Percentiles rank a stretch among this genome's conserved stretches.
Conservation (phyloP, 2,888 invertebrate species). For the Drosophila tripunctata region DNA sequence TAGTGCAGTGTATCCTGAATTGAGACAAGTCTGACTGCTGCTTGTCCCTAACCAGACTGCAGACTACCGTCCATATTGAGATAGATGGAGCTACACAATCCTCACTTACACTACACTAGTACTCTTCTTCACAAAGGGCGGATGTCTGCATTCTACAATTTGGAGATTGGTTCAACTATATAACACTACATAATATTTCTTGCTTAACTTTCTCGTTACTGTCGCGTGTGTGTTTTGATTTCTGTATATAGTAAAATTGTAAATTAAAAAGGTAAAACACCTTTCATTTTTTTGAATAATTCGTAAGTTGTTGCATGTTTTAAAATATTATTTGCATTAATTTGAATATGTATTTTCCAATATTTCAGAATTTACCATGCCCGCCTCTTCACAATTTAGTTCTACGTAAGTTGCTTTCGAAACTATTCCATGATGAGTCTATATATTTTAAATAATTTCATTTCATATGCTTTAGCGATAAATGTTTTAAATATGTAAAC, state of each 20-base stretch:
- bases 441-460: not conserved
- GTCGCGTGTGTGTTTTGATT: not conserved
- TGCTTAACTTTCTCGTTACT: not conserved
- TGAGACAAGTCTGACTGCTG: too few species aligned
- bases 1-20: too few species aligned
- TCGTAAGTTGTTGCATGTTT: not conserved
- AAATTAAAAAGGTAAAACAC: too few species aligned
- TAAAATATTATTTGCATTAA: not conserved
- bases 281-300: not conserved
- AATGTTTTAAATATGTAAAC: constrained; percentile 23
- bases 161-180: not conserved
- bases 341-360: constrained; percentile 1
- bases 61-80: too few species aligned
- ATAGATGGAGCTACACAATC: too few species aligned
- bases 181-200: too few species aligned
- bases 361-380: constrained; percentile 63
- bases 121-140: too few species aligned
- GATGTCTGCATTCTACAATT: too few species aligned
- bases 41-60: too few species aligned
- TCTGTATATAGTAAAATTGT: not conserved
- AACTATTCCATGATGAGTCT: not conserved
- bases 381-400: constrained; percentile 49
- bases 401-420: constrained; percentile 55
- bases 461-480: too few species aligned
- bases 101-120: too few species aligned